Base-by-base conservation (phyloP, 2,888 invertebrate genomes). In the Drosophila nr. perissopoda region DNA sequence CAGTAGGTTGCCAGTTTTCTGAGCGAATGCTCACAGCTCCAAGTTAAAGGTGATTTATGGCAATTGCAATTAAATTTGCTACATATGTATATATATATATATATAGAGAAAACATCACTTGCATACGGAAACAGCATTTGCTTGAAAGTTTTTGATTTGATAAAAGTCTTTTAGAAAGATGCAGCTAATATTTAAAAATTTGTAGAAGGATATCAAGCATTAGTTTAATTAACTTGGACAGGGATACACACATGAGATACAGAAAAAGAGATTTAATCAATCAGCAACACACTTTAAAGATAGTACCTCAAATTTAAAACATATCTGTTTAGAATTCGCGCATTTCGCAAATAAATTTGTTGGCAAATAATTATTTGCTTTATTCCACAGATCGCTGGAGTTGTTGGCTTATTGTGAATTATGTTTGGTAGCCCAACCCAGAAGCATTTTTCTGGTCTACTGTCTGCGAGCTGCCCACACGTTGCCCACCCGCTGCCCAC, bases 341-440 rank as follows among this genome's bases (percentile, higher is more conserved):
- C 34, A 31, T 21, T 33, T 21, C 2, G 53, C 33, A 51, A 49
- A 66, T 54, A 56, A 66, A 40, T 42, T 49, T n/a, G 45, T 45
- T 42, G 40, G 40, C 29, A 51, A 36, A 49, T 56, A 70, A 40
- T 69, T 70, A 40, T 31, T 42, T 69, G 59, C n/a, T 53, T 25
- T 29, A 69, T 58, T 29, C 69, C 54, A 8, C 67, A 38, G 49
- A 69, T 69, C 45, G 58, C 52, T 36, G 33, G 53, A 54, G 27
- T 49, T 71, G 62, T 45, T 45, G 70, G 70, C 72, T 71, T 71
- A 61, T 61, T 71, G 72, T 71, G 45, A 71, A 71, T 71, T 71
- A 71, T 71, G 72, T 71, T 63, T 40, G 25, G 11, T 3, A 27
- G 58, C 25, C 31, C 34, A 25, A 27, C 42, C 36, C 18, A 48